Evolutionary conservation across 2,113 vertebrate species (phyloP).

Genomic region (Apus apus): DNA sequence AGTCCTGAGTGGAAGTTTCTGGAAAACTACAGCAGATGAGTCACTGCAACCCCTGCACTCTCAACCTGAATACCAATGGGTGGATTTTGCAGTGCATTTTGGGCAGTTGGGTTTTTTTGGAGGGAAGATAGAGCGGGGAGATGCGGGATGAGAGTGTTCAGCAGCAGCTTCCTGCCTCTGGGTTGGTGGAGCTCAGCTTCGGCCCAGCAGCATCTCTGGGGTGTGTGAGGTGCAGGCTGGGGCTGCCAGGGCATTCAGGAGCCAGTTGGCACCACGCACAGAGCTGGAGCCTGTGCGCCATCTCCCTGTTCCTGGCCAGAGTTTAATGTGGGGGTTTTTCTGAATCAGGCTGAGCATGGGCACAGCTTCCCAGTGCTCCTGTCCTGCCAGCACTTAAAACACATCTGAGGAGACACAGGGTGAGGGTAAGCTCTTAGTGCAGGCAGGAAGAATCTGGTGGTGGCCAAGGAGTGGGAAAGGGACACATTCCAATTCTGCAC

Average conservation of each 20-base stretch:
- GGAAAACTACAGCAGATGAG: not conserved
- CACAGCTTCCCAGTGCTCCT: accelerated
- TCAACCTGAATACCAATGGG: accelerated
- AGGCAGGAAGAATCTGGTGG: not conserved
- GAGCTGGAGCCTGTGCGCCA: not conserved
- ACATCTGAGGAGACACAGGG: accelerated
- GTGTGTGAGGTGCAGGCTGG: not conserved
- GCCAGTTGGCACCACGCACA: accelerated
- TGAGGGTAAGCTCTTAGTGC: not conserved
- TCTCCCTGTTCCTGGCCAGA: not conserved
- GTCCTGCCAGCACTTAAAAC: not conserved
- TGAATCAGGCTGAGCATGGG: not conserved
- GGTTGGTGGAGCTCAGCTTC: not conserved
- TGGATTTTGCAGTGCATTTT: not conserved
- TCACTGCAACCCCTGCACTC: not conserved
- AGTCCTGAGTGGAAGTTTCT: not conserved
- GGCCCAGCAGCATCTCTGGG: not conserved
- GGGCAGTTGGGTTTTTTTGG: not conserved
- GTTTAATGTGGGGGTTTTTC: not conserved
- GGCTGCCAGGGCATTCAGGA: not conserved
- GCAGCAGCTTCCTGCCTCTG: not conserved
- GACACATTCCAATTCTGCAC: not conserved
- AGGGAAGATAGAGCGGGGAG: not conserved
- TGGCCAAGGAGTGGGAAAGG: not conserved
- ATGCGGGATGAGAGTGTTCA: accelerated